Conservation (phyloP, 2,888 invertebrate genomes). For the Drosophila barbarae region DNA sequence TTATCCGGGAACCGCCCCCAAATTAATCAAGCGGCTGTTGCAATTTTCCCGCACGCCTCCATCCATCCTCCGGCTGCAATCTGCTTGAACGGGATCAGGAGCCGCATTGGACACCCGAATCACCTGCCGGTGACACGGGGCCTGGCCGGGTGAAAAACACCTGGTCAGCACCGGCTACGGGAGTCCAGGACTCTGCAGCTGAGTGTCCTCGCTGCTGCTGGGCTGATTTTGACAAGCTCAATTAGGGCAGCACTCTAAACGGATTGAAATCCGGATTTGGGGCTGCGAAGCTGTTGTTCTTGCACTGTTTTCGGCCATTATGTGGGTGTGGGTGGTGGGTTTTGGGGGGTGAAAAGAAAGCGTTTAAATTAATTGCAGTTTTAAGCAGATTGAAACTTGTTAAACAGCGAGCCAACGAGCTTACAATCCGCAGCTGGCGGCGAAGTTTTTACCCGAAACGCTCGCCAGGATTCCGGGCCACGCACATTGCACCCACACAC, state of each 20-base stretch:
- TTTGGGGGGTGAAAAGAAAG: constrained; percentile 41
- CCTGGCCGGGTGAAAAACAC: constrained; percentile 10
- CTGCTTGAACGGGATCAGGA: constrained; percentile 30
- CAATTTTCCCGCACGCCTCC: constrained; percentile 45
- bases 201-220: constrained; percentile 11
- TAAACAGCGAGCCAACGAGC: constrained; percentile 48
- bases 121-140: constrained; percentile 58
- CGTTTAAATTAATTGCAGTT: constrained; percentile 70
- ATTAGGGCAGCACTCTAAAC: constrained; percentile 52
- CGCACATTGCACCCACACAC: constrained; percentile 50
- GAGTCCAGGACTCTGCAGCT: constrained; percentile 25
- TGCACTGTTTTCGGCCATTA: constrained; percentile 33
- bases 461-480: constrained; percentile 38
- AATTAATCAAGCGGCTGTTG: constrained; percentile 74
- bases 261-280: constrained; percentile 24
- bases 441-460: constrained; percentile 29
- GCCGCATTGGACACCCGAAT: constrained; percentile 22
- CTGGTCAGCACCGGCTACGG: constrained; percentile 4
- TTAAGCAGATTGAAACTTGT: constrained; percentile 71
- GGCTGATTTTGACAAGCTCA: constrained; percentile 71
- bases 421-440: constrained; percentile 37
- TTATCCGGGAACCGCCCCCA: constrained; percentile 60
- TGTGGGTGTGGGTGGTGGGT: constrained; percentile 13
- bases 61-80: constrained; percentile 38
- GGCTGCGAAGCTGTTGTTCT: constrained; percentile 3